Evolutionary conservation across 2,888 invertebrate genomes (phyloP), one percentile per base, ranked within the genome.

Genomic region (Phortica magna): DNA sequence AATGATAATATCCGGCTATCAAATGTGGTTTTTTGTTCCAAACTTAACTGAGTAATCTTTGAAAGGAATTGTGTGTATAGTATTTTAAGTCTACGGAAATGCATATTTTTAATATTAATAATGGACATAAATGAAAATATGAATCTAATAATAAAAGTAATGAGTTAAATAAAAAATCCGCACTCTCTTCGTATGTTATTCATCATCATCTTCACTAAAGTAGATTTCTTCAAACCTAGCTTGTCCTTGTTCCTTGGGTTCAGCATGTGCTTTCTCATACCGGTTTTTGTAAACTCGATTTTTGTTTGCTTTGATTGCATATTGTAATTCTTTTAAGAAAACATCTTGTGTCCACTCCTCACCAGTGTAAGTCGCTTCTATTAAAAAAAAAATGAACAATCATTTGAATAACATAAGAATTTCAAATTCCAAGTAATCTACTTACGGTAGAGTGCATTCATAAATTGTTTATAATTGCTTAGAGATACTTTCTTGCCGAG

Each of bases 391-490:
- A 31, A 65, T n/a, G n/a, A n/a, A n/a, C 7, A 39, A 65, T 65
- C 39, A 14, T 6, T 39, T 5, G 12, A 14, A 67, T 42, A 17
- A 39, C 31, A n/a, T 67, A 14, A 41, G 3, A 41, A 12, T 10
- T 39, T 39, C 14, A 41, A n/a, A 41, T 67, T 14, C 4, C n/a
- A 10, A n/a, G 55, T 12, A 7, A n/a, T 55, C 14, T 14, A 68
- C 43, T 68, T 17, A 68, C 68, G 42, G 10, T 43, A 68, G 19
- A 68, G 17, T 42, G 68, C 17, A n/a, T 68, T 19, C 42, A 68
- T 6, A 17, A 68, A 68, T 17, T 9, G 14, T 42, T 68, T 68
- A 4, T 43, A 43, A n/a, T 42, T 31, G 7, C 7, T 7, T 68
- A 68, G 43, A 19, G 68, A n/a, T 17, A 9, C 68, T 43, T 68